These are phyloP conservation scores for Ameiurus melas DNA, from an alignment of 2,113 vertebrate species.

Conservation along the genomic window DNA sequence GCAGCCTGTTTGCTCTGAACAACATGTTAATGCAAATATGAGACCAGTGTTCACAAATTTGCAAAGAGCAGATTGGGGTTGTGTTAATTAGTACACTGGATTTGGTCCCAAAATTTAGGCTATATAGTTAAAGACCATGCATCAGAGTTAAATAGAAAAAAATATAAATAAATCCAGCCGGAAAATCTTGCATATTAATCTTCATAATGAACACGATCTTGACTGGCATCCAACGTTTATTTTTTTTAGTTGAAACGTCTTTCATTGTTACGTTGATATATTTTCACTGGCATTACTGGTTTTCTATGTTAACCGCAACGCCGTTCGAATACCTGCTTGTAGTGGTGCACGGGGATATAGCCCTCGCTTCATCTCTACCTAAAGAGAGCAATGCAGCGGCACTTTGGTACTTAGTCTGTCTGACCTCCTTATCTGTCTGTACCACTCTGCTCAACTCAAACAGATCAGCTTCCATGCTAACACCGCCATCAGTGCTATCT, in stretches of 20 bases:
- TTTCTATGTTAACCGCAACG: background rate
- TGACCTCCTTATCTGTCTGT: background rate
- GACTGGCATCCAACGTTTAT: background rate
- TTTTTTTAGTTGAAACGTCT: background rate
- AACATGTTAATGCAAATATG: background rate
- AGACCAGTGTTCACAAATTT: background rate
- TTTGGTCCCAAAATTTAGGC: background rate
- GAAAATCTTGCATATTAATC: background rate
- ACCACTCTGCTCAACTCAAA: background rate
- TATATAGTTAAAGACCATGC: background rate
- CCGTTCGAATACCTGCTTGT: background rate
- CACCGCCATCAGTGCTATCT: background rate
- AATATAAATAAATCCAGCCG: background rate
- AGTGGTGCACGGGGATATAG: background rate
- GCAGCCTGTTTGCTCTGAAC: conserved; percentile 4
- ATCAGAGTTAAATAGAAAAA: background rate
- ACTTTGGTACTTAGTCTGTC: background rate
- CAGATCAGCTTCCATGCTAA: background rate
- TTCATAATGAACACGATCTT: background rate
- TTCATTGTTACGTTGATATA: background rate
- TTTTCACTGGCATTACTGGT: background rate
- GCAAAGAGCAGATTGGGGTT: background rate
- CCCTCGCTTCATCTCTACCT: background rate
- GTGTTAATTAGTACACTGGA: background rate
- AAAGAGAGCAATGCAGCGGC: background rate